phyloP scores from a whole-genome alignment of 2,888 invertebrate species.

The Nephrocerus scutellatus region DNA sequence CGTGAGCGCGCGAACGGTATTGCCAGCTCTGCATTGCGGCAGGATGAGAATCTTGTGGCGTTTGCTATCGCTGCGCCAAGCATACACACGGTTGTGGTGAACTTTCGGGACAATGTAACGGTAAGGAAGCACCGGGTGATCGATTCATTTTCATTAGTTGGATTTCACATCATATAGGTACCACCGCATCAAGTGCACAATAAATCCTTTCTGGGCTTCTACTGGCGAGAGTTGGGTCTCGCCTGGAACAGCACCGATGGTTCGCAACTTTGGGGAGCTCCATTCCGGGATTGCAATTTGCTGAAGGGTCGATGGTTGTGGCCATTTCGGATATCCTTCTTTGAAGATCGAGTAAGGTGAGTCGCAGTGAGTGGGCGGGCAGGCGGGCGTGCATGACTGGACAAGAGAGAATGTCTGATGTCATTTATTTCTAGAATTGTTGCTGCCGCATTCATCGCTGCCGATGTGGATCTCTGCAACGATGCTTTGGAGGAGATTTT shows the following conservation, averaged over 20 bases:
- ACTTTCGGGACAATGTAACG: constrained; percentile 47
- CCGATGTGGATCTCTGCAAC: constrained; percentile 66
- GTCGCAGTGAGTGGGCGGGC: constrained; percentile 12
- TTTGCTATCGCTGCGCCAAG: constrained; percentile 47
- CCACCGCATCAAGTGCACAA: constrained; percentile 43
- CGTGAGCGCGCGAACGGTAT: constrained; percentile 42
- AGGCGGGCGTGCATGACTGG: no score
- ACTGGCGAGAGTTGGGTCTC: constrained; percentile 46
- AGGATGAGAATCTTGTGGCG: constrained; percentile 46
- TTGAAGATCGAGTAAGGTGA: constrained; percentile 44
- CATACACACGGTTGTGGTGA: constrained; percentile 47
- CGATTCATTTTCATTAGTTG: no score
- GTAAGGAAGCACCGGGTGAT: constrained; percentile 28
- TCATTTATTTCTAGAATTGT: no score
- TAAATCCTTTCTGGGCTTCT: constrained; percentile 44
- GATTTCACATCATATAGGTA: constrained; percentile 29
- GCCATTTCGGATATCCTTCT: constrained; percentile 47
- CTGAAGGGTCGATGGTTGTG: constrained; percentile 46
- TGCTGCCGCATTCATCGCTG: constrained; percentile 55
- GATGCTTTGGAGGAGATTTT: constrained; percentile 61
- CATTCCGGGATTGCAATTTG: constrained; percentile 46
- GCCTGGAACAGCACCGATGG: constrained; percentile 48
- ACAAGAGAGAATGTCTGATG: no score
- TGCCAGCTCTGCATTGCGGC: constrained; percentile 43
- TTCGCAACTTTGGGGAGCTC: constrained; percentile 47